Evolutionary conservation across 2,888 invertebrate genomes (phyloP), one percentile per base, ranked within the genome.

Genomic region (Cerceris rybyensis): DNA sequence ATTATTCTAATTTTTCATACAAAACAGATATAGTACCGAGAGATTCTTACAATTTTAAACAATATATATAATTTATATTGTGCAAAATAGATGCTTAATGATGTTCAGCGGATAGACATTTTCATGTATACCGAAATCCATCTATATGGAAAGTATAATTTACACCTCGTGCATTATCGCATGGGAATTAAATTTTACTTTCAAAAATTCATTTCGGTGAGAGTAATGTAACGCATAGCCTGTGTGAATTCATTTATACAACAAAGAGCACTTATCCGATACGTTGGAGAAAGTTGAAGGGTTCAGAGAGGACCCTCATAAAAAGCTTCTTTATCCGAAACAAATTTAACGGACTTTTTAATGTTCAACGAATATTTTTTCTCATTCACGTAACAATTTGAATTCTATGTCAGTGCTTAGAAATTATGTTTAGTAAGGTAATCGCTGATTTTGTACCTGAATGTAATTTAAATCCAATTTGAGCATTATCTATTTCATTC

Each of bases 151-250:
- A 60, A 72, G 59, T 46, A 43, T 52, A 52, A 54, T 54, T 46
- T 16, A 14, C 43, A 7, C 6, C 6, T 43, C 49, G 16, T 54
- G 46, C 60, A 49, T 72, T 67, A 72, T 46, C 28, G 55, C n/a
- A 54, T 0, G 11, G 17, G 46, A 70, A 70, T 59, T 59, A 0
- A 70, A 73, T 69, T 73, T 58, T 43, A 49, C 63, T 61, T 73
- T 69, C 41, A 69, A 63, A 73, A 69, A 63, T 63, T 63, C 58
- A 52, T 46, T 42, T 58, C 73, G 16, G 28, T 28, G 28, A 28
- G 57, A 50, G 28, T 61, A 28, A 11, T 42, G 14, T 68, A 42
- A 8, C 14, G 9, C 54, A 9, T 6, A 13, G 52, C n/a, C 54
- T 16, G 16, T 7, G 49, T 28, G 60, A 60, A 66, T 73, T 67